Percentiles rank a stretch among this genome's conserved stretches.
phyloP scores from a whole-genome alignment of 2,113 vertebrate genomes.

The Microcebus ravelobensis region DNA sequence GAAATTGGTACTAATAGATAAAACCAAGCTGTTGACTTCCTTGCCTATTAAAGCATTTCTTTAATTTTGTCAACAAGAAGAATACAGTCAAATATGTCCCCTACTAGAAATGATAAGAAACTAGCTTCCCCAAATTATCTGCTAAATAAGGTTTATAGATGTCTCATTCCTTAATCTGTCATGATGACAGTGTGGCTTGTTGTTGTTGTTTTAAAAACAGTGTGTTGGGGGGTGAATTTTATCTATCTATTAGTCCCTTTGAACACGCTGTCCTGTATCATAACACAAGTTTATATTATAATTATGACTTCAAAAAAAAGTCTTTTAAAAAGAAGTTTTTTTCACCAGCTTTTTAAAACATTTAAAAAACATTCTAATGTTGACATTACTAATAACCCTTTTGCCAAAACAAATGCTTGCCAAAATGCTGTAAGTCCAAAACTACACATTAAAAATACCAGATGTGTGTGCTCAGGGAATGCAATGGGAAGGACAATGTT shows the following conservation, averaged over 20 bases:
- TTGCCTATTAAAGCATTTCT: conserved; percentile 41
- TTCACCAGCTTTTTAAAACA: background rate
- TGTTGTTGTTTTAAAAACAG: background rate
- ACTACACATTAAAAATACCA: background rate
- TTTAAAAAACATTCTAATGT: conserved; percentile 12
- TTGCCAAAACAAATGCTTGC: conserved; percentile 44
- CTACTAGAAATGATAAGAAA: background rate
- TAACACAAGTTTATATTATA: background rate
- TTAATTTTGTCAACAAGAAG: background rate
- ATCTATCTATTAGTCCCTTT: conserved; percentile 6
- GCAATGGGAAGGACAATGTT: background rate
- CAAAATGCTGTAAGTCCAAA: conserved; percentile 20
- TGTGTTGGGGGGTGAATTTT: background rate
- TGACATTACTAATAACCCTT: conserved; percentile 43
- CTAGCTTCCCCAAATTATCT: background rate
- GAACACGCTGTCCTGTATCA: background rate
- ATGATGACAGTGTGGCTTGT: background rate
- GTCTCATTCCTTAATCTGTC: background rate
- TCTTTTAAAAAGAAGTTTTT: background rate
- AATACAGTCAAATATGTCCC: background rate
- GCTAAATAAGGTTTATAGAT: background rate
- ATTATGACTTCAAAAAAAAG: background rate
- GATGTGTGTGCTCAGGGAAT: background rate
- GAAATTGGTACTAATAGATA: background rate
- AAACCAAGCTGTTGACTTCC: conserved; percentile 31